A percentile compares a stretch with the other conserved stretches of the same genome.
Conservation (phyloP, 2,888 invertebrate species). For the Andrena marginata region DNA sequence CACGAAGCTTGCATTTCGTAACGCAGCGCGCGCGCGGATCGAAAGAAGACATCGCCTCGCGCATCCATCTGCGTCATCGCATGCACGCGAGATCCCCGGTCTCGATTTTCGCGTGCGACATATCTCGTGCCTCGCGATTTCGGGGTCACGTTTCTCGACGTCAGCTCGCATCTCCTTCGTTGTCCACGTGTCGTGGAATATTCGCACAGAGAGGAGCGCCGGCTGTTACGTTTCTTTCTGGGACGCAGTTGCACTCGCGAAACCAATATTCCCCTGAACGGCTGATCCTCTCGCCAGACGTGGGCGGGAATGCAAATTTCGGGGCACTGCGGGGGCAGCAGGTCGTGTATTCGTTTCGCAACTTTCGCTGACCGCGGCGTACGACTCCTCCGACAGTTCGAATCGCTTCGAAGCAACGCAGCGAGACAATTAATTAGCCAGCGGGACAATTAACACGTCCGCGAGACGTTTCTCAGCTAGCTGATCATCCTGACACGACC, state of each 20-base stretch:
- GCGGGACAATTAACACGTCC: too few relatives aligned
- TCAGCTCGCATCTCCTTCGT: background rate
- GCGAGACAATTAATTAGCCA: too few relatives aligned
- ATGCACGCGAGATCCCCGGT: background rate
- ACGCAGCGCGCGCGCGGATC: slow-evolving; percentile 1
- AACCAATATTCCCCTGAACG: background rate
- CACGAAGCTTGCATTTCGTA: background rate
- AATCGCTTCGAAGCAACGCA: too few relatives aligned
- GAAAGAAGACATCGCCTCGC: background rate
- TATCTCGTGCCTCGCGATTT: background rate
- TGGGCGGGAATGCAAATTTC: background rate
- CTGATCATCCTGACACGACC: too few relatives aligned
- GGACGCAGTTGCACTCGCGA: background rate
- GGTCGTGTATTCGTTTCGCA: too few relatives aligned
- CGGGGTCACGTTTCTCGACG: background rate
- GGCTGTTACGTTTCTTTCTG: background rate
- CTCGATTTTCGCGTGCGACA: background rate
- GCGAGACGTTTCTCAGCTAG: too few relatives aligned
- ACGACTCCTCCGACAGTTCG: background rate
- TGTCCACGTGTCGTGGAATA: background rate
- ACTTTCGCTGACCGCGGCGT: background rate
- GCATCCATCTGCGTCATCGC: background rate
- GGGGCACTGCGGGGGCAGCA: background rate
- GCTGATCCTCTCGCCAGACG: background rate
- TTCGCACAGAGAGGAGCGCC: background rate